Evolutionary conservation across 2,113 vertebrate genomes (phyloP).

Genomic region (Clarias macrocephalus): DNA sequence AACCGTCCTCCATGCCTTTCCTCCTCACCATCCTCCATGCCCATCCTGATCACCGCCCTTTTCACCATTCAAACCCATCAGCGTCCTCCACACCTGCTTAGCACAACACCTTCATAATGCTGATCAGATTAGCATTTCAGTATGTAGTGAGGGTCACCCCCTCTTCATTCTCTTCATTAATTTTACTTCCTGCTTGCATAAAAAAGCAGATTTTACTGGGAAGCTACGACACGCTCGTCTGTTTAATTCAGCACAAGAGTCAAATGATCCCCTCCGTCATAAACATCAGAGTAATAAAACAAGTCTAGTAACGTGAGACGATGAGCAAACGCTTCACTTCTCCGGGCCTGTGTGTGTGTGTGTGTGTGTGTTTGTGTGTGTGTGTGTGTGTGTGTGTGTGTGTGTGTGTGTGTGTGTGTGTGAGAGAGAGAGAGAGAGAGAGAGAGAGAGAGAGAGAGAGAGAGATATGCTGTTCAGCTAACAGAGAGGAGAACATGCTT

Average conservation of each 20-base stretch:
- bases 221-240: neutral
- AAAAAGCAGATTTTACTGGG: neutral
- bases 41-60: no score
- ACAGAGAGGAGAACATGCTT: neutral
- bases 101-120: neutral
- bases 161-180: neutral
- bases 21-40: no score
- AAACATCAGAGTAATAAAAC: conserved; percentile 21
- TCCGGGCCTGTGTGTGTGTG: neutral
- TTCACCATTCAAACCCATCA: no score
- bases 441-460: no score
- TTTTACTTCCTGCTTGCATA: neutral
- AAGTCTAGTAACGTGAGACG: neutral
- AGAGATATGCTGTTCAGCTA: neutral
- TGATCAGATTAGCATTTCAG: neutral
- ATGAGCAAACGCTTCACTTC: neutral
- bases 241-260: neutral
- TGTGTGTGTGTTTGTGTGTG: no score
- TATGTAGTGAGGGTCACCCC: neutral
- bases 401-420: no score
- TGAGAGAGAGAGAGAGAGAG: no score
- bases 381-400: no score
- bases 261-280: neutral
- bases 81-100: no score
- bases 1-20: no score